Percentiles rank a stretch among this genome's conserved stretches.
These are phyloP conservation scores for Pollenia griseotomentosa DNA, from an alignment of 2,888 invertebrate species.

Conservation along the genomic window DNA sequence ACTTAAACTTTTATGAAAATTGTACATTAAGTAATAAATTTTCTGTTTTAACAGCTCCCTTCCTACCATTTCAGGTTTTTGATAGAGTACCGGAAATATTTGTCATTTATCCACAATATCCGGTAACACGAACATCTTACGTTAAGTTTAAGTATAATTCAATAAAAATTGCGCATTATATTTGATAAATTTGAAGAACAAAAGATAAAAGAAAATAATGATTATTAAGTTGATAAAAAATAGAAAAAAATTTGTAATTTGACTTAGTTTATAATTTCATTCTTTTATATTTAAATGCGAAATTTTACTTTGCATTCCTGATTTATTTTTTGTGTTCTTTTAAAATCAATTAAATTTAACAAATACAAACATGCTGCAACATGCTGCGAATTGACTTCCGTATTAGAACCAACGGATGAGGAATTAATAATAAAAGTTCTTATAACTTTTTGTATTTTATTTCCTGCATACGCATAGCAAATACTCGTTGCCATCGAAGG, in stretches of 20 bases:
- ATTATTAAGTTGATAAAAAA: too few relatives aligned
- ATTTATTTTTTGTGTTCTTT: neutral
- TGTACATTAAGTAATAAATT: too few relatives aligned
- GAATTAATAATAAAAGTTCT: neutral
- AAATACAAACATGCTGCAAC: conserved; percentile 40
- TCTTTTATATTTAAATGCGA: neutral
- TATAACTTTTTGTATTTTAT: too few relatives aligned
- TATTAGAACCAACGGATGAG: neutral
- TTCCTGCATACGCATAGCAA: too few relatives aligned
- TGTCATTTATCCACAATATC: conserved; percentile 76
- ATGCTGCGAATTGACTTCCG: conserved; percentile 30
- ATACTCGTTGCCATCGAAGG: too few relatives aligned
- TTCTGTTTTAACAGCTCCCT: too few relatives aligned
- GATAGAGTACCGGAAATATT: conserved; percentile 78
- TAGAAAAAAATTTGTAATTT: too few relatives aligned
- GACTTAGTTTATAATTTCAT: too few relatives aligned
- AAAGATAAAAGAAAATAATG: neutral
- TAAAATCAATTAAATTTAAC: conserved; percentile 32
- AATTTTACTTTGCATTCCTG: neutral
- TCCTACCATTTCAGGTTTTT: too few relatives aligned
- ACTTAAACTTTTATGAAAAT: too few relatives aligned
- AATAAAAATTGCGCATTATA: conserved; percentile 78
- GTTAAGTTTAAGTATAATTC: conserved; percentile 79
- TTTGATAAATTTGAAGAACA: conserved; percentile 75
- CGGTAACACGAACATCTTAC: conserved; percentile 77